Percentiles rank a stretch among this genome's conserved stretches.
Evolutionary conservation across 2,113 vertebrate species (phyloP).

Genomic region (Steatornis caripensis): DNA sequence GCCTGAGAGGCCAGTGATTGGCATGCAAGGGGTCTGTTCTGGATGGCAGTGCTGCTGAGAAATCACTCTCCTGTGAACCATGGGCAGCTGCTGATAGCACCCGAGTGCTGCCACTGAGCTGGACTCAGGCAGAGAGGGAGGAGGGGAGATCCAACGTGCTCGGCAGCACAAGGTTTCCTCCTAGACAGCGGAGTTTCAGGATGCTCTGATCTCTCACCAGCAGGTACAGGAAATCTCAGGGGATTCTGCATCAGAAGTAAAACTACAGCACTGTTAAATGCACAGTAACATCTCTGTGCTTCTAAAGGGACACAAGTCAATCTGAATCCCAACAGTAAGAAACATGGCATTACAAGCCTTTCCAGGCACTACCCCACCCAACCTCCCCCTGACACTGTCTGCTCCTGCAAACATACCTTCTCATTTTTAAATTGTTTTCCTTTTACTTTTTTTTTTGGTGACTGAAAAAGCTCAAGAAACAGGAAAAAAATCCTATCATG

Average conservation of each 20-base stretch:
- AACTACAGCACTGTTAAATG: background rate
- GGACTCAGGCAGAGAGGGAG: background rate
- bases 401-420: background rate
- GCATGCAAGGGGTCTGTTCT: background rate
- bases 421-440: background rate
- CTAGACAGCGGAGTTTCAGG: background rate
- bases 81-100: background rate
- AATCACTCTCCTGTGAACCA: background rate
- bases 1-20: background rate
- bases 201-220: background rate
- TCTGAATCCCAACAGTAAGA: background rate
- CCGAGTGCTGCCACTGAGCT: background rate
- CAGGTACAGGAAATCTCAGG: background rate
- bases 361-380: background rate
- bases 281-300: background rate
- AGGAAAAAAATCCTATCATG: background rate
- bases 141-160: background rate
- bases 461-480: constrained; percentile 6
- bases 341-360: background rate
- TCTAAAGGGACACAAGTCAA: constrained; percentile 10
- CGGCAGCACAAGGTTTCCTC: background rate
- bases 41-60: background rate
- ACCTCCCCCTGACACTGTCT: background rate
- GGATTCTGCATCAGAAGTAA: background rate
- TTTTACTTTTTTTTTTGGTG: background rate